Base-by-base conservation (phyloP, 2,888 invertebrate species). In the Drosophila algonquin region DNA sequence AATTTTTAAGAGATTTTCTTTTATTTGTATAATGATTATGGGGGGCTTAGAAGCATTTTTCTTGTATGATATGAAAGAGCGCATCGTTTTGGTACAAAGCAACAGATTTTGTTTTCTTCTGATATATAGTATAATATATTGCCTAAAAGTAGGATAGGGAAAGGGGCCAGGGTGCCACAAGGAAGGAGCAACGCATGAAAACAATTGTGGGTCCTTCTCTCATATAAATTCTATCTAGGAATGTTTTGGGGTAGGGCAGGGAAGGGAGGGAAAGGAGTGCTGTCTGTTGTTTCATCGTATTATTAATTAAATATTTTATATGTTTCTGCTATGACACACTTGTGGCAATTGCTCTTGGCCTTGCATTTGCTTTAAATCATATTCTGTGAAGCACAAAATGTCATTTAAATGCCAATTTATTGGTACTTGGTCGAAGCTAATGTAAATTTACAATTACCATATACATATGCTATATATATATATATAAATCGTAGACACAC, bases 361-460 rank as follows among this genome's bases (percentile, higher is more conserved):
- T 40, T 76, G 67, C 70, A 77, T 47, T 63, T 57, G 56, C 24
- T 56, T 53, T 21, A 50, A 62, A 54, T 58, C 54, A 51, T 47
- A 59, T 58, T 57, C 63, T 73, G 75, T 67, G 83, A 82, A 85
- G 81, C 85, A 81, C 80, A 82, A 79, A 81, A 82, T 77, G 87
- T 84, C 83, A 77, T 71, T 88, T 86, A 86, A 86, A 86, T 86
- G 86, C 86, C 86, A 86, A 86, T 86, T 80, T 76, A 77, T 86
- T 88, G 86, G 86, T 86, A 86, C 87, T 86, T 85, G 88, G 88
- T 84, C 85, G 80, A 62, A 73, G 85, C 85, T 87, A 81, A 67
- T 69, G 48, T 80, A 76, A 79, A 82, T 64, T 46, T 75, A 72
- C 59, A 67, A 56, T 52, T 73, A 64, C 30, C 47, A 65, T 56